Percentiles rank a stretch among this genome's conserved stretches.
These are phyloP conservation scores for Machaerirhynchus nigripectus DNA, from an alignment of 2,113 vertebrate species.

Conservation along the genomic window DNA sequence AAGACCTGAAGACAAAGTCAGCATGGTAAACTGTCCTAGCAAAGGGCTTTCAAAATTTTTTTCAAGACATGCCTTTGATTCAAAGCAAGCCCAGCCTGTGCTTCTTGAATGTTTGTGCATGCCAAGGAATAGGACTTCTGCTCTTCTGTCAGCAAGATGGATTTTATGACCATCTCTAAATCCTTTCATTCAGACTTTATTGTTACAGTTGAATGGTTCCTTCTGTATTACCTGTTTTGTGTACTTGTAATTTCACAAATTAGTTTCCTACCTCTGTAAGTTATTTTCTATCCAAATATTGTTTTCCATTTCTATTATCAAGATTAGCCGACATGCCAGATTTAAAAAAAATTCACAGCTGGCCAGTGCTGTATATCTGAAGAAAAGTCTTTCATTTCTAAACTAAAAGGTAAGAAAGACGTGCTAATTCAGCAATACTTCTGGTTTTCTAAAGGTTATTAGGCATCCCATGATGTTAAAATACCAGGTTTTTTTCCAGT, in stretches of 20 bases:
- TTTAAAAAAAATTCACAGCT: background rate
- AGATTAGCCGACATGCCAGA: background rate
- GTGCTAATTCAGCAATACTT: background rate
- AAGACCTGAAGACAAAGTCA: background rate
- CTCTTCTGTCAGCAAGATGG: background rate
- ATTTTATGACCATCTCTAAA: background rate
- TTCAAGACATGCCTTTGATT: background rate
- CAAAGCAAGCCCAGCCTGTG: background rate
- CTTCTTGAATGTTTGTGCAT: background rate
- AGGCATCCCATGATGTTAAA: background rate
- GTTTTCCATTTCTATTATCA: background rate
- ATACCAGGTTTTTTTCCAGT: background rate
- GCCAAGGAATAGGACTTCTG: background rate
- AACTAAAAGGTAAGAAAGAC: background rate
- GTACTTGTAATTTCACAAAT: background rate
- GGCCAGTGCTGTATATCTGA: background rate
- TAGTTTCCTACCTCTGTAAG: background rate
- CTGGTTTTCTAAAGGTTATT: background rate
- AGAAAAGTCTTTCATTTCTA: background rate
- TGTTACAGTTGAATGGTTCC: background rate
- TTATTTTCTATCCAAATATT: background rate
- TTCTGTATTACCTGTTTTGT: background rate
- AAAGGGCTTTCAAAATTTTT: background rate
- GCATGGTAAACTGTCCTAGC: background rate
- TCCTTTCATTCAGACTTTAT: background rate